A percentile compares a stretch with the other conserved stretches of the same genome.
These are phyloP conservation scores for Progne subis DNA, from an alignment of 2,113 vertebrate genomes.

Conservation along the genomic window DNA sequence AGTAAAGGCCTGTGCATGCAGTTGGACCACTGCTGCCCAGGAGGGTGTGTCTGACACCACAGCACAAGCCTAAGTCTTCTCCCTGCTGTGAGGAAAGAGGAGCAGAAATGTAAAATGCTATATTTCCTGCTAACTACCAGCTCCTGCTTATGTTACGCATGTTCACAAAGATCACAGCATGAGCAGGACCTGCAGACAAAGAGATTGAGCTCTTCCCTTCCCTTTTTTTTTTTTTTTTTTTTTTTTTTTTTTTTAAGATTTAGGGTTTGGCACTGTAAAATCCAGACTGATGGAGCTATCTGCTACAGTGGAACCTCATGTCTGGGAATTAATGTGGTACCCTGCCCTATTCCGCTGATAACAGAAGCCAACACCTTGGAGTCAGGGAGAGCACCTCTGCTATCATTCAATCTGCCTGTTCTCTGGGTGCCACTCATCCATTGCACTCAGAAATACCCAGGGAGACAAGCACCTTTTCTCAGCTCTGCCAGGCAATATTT, in stretches of 20 bases:
- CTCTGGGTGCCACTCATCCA: slow-evolving; percentile 10
- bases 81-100: not conserved
- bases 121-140: not conserved
- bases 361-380: slow-evolving; percentile 12
- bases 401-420: slow-evolving; percentile 23
- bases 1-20: not conserved
- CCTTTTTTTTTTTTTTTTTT: not conserved
- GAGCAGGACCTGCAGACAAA: not conserved
- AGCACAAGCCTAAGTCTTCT: not conserved
- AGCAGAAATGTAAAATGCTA: not conserved
- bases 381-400: not conserved
- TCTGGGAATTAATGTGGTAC: not conserved
- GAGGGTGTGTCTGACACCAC: not conserved
- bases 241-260: not conserved
- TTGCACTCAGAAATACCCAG: not conserved
- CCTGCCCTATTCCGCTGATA: not conserved
- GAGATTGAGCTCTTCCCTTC: not conserved
- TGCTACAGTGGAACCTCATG: not conserved
- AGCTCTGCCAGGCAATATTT: not conserved
- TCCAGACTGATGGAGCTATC: not conserved
- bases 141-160: not conserved
- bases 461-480: not conserved
- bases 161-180: not conserved
- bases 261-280: not conserved
- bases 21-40: not conserved